Conservation (phyloP, 2,888 invertebrate species). For the Penaeus monodon region DNA sequence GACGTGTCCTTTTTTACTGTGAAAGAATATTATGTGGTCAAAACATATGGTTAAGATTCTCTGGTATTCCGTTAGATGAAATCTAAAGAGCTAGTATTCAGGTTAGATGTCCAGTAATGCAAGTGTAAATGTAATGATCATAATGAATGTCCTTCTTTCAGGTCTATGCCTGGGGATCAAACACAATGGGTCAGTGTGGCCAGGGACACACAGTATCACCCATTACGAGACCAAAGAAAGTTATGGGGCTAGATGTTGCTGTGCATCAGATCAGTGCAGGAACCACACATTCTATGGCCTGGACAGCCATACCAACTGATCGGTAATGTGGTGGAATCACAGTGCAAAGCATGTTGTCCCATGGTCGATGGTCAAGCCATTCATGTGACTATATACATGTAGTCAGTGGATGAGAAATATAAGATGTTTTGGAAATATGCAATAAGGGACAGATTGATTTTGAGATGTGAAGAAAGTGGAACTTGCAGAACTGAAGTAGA, state of each 20-base stretch:
- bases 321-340: constrained; percentile 66
- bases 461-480: too few species aligned
- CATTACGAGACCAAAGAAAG: constrained; percentile 74
- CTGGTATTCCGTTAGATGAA: too few species aligned
- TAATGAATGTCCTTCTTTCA: constrained; percentile 63
- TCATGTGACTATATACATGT: background rate
- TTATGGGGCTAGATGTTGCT: constrained; percentile 74
- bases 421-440: too few species aligned
- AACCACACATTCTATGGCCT: constrained; percentile 77
- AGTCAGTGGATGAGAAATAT: background rate
- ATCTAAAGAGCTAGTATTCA: too few species aligned
- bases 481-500: background rate
- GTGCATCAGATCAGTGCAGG: constrained; percentile 78
- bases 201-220: constrained; percentile 76
- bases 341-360: background rate
- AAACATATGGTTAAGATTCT: too few species aligned
- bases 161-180: constrained; percentile 76
- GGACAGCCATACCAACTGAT: constrained; percentile 74
- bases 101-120: too few species aligned
- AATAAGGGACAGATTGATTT: too few species aligned
- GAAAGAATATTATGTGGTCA: too few species aligned
- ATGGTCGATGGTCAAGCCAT: background rate
- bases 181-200: constrained; percentile 78
- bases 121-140: too few species aligned
- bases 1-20: background rate